These are phyloP conservation scores for Crossoptilon crossoptilon DNA, from an alignment of 2,797 vertebrate species.

Conservation along the genomic window DNA sequence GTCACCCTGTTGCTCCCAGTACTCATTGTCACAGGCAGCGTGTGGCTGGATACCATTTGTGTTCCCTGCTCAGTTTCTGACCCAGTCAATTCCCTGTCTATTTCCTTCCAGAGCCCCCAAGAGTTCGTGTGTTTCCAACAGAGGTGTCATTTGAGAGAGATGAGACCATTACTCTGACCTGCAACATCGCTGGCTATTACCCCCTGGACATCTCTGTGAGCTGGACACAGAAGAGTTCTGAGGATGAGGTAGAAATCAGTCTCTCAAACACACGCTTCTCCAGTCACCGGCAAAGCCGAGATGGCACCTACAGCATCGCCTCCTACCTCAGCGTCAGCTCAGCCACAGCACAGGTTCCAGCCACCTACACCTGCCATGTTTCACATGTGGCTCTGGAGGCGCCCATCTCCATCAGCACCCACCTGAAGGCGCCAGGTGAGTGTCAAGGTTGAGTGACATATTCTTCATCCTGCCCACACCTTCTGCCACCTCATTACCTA, in stretches of 20 bases:
- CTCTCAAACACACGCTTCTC: conserved; percentile 75
- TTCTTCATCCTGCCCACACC: not conserved
- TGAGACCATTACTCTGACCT: conserved; percentile 72
- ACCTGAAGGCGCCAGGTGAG: conserved; percentile 67
- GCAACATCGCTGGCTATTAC: conserved; percentile 84
- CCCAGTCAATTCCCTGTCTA: not conserved
- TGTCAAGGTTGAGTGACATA: fast-evolving
- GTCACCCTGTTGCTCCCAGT: not conserved
- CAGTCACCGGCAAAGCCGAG: conserved; percentile 83
- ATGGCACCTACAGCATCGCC: conserved; percentile 83
- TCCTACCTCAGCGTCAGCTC: conserved; percentile 79
- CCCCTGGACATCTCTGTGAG: conserved; percentile 86
- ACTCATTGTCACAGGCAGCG: not conserved
- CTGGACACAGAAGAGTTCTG: conserved; percentile 79
- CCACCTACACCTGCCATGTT: conserved; percentile 84
- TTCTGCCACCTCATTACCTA: not conserved
- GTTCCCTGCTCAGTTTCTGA: not conserved
- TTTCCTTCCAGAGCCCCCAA: conserved; percentile 61
- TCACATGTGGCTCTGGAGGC: conserved; percentile 80
- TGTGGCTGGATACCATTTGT: not conserved
- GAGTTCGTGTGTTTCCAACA: not conserved
- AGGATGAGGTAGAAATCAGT: conserved; percentile 59
- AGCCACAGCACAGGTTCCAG: conserved; percentile 62
- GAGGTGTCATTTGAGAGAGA: not conserved
- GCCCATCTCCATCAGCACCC: conserved; percentile 69